Base-by-base conservation (phyloP, 30 jellyfish, hydroid and myxozoan species). In the Cassiopea xamachana region DNA sequence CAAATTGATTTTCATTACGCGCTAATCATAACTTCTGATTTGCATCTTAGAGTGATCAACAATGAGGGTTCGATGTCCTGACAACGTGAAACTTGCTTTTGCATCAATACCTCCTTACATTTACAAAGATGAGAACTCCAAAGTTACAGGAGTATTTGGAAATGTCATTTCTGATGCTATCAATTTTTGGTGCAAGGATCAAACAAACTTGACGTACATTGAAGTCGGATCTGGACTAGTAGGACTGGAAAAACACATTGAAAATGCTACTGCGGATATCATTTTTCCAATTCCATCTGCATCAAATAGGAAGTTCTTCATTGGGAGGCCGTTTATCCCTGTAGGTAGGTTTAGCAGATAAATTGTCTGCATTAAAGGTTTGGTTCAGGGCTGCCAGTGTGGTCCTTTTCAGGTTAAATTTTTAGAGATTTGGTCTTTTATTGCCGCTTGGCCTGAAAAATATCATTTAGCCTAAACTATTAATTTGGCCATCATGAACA, bases 11-110 rank as follows among this genome's bases (percentile, higher is more conserved):
- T 27, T 27, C 39, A 27, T 27, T 27, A 27, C 39, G 39, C 39
- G 39, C 39, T 27, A 27, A 27, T 27, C 39, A 27, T 27, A 27
- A 10, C 64, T 55, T 3, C 12, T 10, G 12, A 3, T 55, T 17
- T 64, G 8, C 74, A 16, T 64, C 15, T 4, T 64, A 64, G 74
- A 64, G 6, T 64, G 16, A 19, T 5, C 4, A 48, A 58, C 47
- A 67, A 87, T 87, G 94, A 75, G 94, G 67, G 89, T 69, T 27
- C 84, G 94, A 10, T 87, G 94, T 59, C 94, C 94, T 12, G 94
- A 87, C 16, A 62, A 71, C 3, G 68, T 87, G 50, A 13, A 64
- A 46, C 86, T 87, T 75, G 89, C 94, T n/a, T 87, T 48, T 51
- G 75, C 94, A 19, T 48, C 85, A 15, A 61, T 87, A 13, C 94